Evolutionary conservation across 1,140 invertebrate species (phyloP), one percentile per base, ranked within the genome.

Genomic region (Ephestia elutella): DNA sequence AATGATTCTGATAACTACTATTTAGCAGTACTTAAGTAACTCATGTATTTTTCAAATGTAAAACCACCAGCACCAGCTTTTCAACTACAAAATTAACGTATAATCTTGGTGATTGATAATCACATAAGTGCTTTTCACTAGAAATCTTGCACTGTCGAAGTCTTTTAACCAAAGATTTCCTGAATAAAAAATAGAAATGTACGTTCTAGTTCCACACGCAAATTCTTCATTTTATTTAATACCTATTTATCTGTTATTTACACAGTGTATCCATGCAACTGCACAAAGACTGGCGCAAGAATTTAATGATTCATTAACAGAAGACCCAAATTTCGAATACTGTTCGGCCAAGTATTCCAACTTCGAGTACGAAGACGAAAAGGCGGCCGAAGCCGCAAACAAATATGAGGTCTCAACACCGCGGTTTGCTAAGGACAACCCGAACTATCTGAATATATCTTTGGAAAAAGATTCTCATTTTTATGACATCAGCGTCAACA

Each of bases 401-500:
- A 28, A 63, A 15, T 56, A 58, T 0, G 63, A 66, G 54, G 30
- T 63, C 1, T 17, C 50, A 4, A 59, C 56, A 15, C 79, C 82
- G 0, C 79, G 86, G 55, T 82, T 86, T 13, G 72, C 89, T 0
- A 62, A 62, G 56, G 76, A 89, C 15, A 89, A 87, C 58, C 44
- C 71, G 0, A 78, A 89, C 63, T 92, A 92, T 66, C 70, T 82
- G 54, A 76, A 89, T 17, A 91, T 96, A 70, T 71, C 85, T 0
- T 73, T 96, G 2, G 92, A 92, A 62, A 88, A 90, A 35, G 93
- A 96, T 80, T 92, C 93, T 0, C 94, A 97, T 85, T 98, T 98
- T 80, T 95, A 94, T 83, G 93, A 95, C 76, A 93, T 96, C 44
- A 90, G 91, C 0, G 94, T 98, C 5, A 97, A 97, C 80, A 94